Conservation (phyloP, 2,888 invertebrate genomes). For the Campoplex capitator region DNA sequence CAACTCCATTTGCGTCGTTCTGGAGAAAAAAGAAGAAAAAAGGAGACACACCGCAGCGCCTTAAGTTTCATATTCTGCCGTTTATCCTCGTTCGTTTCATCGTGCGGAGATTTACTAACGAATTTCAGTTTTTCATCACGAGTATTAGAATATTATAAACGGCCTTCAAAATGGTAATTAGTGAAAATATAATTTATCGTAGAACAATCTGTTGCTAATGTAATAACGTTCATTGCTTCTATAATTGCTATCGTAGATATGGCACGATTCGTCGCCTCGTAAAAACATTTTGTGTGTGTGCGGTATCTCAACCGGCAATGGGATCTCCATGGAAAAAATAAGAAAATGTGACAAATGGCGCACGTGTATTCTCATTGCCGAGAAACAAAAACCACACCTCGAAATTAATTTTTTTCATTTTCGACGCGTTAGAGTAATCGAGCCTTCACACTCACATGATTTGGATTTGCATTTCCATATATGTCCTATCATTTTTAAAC, state of each 20-base stretch:
- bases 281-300: constrained; percentile 38
- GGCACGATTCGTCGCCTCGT: constrained; percentile 10
- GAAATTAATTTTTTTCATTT: constrained; percentile 29
- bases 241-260: not conserved
- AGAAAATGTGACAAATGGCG: constrained; percentile 77
- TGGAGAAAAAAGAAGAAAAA: constrained; percentile 8
- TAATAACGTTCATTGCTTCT: not conserved
- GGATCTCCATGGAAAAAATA: constrained; percentile 30
- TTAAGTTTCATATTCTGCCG: constrained; percentile 23
- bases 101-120: constrained; percentile 54
- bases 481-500: not conserved
- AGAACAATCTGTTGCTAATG: not conserved
- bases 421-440: not conserved
- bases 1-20: constrained; percentile 54
- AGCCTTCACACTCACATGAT: not conserved
- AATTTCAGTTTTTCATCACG: constrained; percentile 57
- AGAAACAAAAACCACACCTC: constrained; percentile 67
- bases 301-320: constrained; percentile 57
- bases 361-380: constrained; percentile 74
- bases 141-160: constrained; percentile 59
- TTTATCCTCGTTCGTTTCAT: constrained; percentile 57
- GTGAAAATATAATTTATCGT: constrained; percentile 14
- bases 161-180: constrained; percentile 71
- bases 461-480: not conserved
- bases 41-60: constrained; percentile 45